Base-by-base conservation (phyloP, 30 jellyfish, hydroid and myxozoan species). In the Sanderia malayensis region DNA sequence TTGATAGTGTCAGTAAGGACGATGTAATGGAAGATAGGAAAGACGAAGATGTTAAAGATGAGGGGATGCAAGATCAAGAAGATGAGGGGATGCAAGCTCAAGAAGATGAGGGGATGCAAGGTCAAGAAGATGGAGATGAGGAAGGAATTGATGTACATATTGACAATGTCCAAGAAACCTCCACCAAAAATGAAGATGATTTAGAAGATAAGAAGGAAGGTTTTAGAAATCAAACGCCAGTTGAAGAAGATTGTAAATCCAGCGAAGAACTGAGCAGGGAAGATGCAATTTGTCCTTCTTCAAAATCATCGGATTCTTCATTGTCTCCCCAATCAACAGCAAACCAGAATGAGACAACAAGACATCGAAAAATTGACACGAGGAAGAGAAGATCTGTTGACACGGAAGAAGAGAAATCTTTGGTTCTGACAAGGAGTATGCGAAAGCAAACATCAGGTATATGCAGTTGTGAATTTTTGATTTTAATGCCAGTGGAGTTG, bases 391-490 rank as follows among this genome's bases (percentile, higher is more conserved):
- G 62, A 45, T 31, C 62, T 11, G 63, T 33, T 33, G 79, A 66
- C 31, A 13, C 34, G 31, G 79, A 66, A 6, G 32, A n/a, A 2
- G 79, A 33, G 4, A 63, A 66, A n/a, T 31, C 17, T 25, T 11
- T 52, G 32, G 88, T 63, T 1, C 49, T 76, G 9, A 76, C 88
- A 31, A 47, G 88, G 27, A 65, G 88, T 26, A 76, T 45, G 80
- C 59, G 80, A 25, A 46, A 76, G 33, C 72, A 76, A 18, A 41
- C n/a, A n/a, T n/a, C n/a, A n/a, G n/a, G n/a, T n/a, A n/a, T n/a
- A n/a, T n/a, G n/a, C n/a, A n/a, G n/a, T n/a, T n/a, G n/a, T n/a
- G n/a, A n/a, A n/a, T n/a, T n/a, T n/a, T n/a, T n/a, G n/a, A n/a
- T n/a, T n/a, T n/a, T n/a, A n/a, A n/a, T n/a, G n/a, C n/a, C n/a